Evolutionary conservation across 2,113 vertebrate species (phyloP), one percentile per base, ranked within the genome.

Genomic region (Chloebia gouldiae): DNA sequence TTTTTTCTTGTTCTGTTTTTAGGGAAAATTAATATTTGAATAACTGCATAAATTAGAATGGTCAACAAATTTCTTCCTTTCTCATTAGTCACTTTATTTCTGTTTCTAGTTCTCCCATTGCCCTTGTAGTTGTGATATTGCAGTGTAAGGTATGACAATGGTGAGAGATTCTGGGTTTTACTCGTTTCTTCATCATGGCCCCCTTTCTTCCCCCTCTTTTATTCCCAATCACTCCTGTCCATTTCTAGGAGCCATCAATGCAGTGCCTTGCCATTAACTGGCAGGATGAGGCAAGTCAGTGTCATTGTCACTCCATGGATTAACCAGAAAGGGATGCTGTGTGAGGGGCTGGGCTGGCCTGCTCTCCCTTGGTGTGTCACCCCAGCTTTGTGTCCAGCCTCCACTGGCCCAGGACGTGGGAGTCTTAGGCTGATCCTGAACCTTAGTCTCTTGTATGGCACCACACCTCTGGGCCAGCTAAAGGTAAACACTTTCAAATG

Each of bases 251-350:
- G 87, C 97, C 97, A 72, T 92, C 96, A 94, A 57, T 96, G 98
- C 98, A 96, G 97, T 97, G 93, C 96, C 96, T 96, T 97, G 96
- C 97, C 95, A 75, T 96, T 97, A 95, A 95, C 28, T 97, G 97
- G 97, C 97, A 97, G 95, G 96, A 97, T 75, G 97, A 96, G 97
- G 95, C 97, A 97, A 88, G 75, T 96, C 96, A 97, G 93, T 98
- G 96, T 95, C 97, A 95, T 95, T 97, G 75, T 97, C 97, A 98
- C 95, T 95, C 96, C 97, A 97, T 97, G 97, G 97, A 97, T 92
- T 97, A 97, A 86, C 95, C 97, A 96, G 97, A 87, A 97, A 97
- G 98, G 97, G 97, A 95, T 94, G 97, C 97, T 95, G 97, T 97
- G 92, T 97, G 97, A 97, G 97, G 97, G 97, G 89, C 51, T 97